Conservation (phyloP, 2,113 vertebrate species). For the Puma concolor region DNA sequence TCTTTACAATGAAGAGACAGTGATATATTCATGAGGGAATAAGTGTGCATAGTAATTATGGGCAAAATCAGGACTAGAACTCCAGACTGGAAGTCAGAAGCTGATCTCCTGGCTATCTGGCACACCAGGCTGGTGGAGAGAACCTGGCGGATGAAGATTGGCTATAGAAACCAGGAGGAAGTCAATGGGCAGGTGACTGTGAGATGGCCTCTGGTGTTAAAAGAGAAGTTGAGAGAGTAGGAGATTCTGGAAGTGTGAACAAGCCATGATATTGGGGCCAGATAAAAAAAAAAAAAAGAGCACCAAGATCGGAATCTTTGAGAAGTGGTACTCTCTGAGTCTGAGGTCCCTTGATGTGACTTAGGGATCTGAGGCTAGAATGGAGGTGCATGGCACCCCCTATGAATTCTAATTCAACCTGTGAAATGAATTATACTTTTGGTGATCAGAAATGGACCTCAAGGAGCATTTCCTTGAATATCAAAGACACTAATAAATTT, state of each 20-base stretch:
- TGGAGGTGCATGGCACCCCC: neutral
- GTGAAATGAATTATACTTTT: neutral
- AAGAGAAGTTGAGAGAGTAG: neutral
- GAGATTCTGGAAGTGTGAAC: neutral
- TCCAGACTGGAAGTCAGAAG: neutral
- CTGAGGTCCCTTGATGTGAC: neutral
- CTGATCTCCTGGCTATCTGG: neutral
- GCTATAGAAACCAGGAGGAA: neutral
- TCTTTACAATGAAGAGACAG: neutral
- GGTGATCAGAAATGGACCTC: neutral
- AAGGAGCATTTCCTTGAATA: neutral
- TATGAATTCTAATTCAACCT: neutral
- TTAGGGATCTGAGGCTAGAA: neutral
- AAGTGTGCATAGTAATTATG: neutral
- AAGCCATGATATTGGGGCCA: neutral
- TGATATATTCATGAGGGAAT: neutral
- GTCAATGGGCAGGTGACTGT: neutral
- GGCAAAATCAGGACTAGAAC: neutral
- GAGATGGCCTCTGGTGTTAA: neutral
- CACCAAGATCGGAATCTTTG: neutral
- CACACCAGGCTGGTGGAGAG: neutral
- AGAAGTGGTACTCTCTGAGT: neutral
- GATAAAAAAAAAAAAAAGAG: neutral
- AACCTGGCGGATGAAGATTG: neutral
- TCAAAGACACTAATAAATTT: neutral